These are phyloP conservation scores for Rostratula benghalensis DNA, from an alignment of 2,113 vertebrate species.

Conservation along the genomic window DNA sequence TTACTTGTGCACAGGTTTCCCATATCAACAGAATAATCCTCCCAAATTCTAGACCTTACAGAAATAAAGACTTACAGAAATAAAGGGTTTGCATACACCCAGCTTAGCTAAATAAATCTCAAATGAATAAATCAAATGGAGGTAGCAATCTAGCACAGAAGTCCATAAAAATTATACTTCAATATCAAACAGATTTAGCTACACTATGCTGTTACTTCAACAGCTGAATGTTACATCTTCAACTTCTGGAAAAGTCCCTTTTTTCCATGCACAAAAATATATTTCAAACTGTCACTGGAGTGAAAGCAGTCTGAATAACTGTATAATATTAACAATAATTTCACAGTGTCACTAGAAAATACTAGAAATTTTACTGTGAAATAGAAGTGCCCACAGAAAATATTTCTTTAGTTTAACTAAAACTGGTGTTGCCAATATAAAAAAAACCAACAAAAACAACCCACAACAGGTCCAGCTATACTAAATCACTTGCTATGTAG, in stretches of 20 bases:
- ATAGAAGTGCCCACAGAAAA: background rate
- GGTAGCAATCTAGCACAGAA: background rate
- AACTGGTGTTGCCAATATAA: background rate
- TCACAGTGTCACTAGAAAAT: background rate
- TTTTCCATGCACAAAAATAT: background rate
- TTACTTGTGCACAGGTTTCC: background rate
- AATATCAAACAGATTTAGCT: background rate
- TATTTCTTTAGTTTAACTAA: background rate
- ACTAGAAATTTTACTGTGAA: background rate
- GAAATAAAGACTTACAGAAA: background rate
- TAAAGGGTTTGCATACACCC: background rate
- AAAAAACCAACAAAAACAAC: background rate
- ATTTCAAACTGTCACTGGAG: background rate
- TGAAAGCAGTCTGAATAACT: background rate
- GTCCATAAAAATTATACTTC: background rate
- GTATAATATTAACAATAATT: background rate
- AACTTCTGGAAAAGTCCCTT: background rate
- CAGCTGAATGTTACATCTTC: background rate
- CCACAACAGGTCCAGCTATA: background rate
- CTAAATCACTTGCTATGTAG: background rate
- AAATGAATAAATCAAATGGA: background rate
- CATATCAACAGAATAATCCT: background rate
- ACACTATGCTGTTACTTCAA: background rate
- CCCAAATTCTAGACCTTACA: background rate
- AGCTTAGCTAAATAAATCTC: background rate